Evolutionary conservation across 2,888 invertebrate species (phyloP).

Genomic region (Dermolepida albohirtum): DNA sequence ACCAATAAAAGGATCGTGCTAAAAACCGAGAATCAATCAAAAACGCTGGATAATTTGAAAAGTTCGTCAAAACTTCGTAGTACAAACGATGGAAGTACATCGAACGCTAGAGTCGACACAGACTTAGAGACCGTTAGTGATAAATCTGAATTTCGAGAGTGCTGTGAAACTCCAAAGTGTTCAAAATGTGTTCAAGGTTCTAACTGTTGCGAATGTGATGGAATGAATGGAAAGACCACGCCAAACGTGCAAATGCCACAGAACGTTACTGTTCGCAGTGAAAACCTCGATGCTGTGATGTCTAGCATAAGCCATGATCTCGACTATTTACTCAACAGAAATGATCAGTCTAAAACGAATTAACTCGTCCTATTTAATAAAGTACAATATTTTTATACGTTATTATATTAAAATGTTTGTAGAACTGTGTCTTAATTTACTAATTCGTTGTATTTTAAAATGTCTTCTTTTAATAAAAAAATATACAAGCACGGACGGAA

Average conservation of each 20-base stretch:
- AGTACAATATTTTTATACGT: too few relatives aligned
- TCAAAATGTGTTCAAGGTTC: constrained; percentile 20
- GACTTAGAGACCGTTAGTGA: not conserved
- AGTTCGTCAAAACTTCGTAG: not conserved
- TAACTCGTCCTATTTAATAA: not conserved
- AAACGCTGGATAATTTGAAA: not conserved
- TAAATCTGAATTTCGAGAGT: constrained; percentile 13
- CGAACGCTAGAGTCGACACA: not conserved
- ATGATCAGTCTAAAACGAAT: constrained; percentile 1
- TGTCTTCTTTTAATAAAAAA: constrained; percentile 14
- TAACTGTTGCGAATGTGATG: constrained; percentile 11
- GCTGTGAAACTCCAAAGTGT: constrained; percentile 24
- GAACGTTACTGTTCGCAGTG: not conserved
- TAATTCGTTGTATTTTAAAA: constrained; percentile 8
- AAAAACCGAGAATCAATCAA: constrained; percentile 18
- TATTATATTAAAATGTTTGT: too few relatives aligned
- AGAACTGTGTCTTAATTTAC: too few relatives aligned
- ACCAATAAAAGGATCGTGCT: constrained; percentile 3
- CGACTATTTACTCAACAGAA: constrained; percentile 78
- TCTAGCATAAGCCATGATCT: constrained; percentile 85
- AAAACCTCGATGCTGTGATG: constrained; percentile 72
- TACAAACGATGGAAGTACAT: not conserved
- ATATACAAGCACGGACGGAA: not conserved
- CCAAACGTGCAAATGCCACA: not conserved
- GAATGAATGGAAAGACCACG: not conserved